Base-by-base conservation (phyloP, 2,113 vertebrate species). In the Pteronura brasiliensis region DNA sequence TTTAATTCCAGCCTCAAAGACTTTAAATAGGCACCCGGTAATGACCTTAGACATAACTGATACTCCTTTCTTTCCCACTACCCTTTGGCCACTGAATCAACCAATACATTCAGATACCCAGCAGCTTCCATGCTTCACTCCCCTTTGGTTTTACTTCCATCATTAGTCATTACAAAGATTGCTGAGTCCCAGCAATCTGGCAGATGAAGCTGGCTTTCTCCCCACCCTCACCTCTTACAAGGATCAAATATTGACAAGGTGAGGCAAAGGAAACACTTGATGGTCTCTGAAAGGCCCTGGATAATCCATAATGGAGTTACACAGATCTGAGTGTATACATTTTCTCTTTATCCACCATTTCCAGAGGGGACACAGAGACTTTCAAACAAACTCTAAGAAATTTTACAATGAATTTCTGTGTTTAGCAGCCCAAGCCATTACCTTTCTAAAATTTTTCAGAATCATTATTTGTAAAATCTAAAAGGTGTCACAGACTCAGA, bases 201-300 rank as follows among this genome's bases (percentile, higher is more conserved):
- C 59, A 96, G 93, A 96, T 93, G 90, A 88, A 79, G n/a, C 34
- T 82, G 0, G 0, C 13, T 85, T 97, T 92, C 57, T 80, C 34
- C 34, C 21, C 11, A 49, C 21, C 20, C 36, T 94, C 89, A 95
- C 15, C 20, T 39, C 23, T 36, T 67, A 44, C 39, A 79, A 69
- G 90, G 87, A 95, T 97, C 96, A 98, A 97, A 96, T 89, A 95
- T 98, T 98, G 96, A 97, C 84, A 52, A 97, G 61, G 79, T 96
- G 98, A 97, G 90, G 63, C 57, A 89, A 96, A 96, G 61, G 69
- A 94, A 97, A 82, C 34, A 97, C 90, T 55, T 63, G 42, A 57
- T 97, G 57, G 15, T 39, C 52, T 67, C 81, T 63, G 95, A 97
- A 97, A 92, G 79, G 47, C 63, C 95, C 49, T 47, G 39, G 29